Percentiles rank a stretch among this genome's conserved stretches.
These are phyloP conservation scores for Notolepis coatsorum DNA, from an alignment of 2,797 vertebrate species.

Conservation along the genomic window DNA sequence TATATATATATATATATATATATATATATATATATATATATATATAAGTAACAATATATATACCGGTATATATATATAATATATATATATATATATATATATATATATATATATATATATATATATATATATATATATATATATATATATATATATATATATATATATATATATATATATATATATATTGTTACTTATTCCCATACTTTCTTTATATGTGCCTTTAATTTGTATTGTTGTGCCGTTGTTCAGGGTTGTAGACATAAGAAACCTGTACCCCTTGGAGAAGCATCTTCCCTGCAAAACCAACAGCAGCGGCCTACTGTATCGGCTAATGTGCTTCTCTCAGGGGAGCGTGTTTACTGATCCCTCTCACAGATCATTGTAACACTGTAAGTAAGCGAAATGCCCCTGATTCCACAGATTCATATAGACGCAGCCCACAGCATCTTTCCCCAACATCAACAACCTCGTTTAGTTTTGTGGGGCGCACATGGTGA, in stretches of 20 bases:
- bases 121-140: background rate
- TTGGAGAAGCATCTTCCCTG: no score
- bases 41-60: background rate
- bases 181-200: no score
- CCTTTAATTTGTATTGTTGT: no score
- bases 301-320: no score
- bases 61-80: background rate
- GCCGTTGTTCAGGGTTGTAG: no score
- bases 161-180: background rate
- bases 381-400: no score
- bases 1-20: background rate
- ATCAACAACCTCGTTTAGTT: background rate
- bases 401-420: background rate
- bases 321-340: no score
- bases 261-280: no score
- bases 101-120: background rate
- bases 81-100: background rate
- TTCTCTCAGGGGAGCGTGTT: no score
- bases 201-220: no score
- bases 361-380: no score
- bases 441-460: background rate
- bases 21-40: background rate
- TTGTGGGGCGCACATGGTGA: slow-evolving; percentile 9
- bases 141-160: background rate
- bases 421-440: background rate